phyloP scores from a whole-genome alignment of 2,888 invertebrate genomes.

The Anthrax anthrax region DNA sequence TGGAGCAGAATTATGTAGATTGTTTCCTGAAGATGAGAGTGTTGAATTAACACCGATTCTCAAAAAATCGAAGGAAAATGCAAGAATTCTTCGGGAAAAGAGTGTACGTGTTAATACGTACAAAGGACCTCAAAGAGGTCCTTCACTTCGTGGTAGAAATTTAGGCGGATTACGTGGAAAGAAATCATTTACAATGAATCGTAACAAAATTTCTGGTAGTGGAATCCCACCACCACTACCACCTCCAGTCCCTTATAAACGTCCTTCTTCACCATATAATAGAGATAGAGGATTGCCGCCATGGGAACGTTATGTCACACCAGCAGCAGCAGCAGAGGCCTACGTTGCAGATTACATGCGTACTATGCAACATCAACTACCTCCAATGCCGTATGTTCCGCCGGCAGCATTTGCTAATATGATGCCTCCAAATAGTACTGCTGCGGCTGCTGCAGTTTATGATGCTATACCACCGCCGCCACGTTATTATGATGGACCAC shows the following conservation, averaged over 20 bases:
- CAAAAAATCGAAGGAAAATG: constrained; percentile 70
- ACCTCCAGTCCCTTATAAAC: constrained; percentile 24
- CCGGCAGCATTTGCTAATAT: constrained; percentile 44
- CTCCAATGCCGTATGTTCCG: constrained; percentile 72
- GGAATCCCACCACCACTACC: constrained; percentile 19
- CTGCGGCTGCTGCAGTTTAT: constrained; percentile 32
- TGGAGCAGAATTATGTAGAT: constrained; percentile 77
- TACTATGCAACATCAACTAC: constrained; percentile 72
- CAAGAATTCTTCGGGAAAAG: constrained; percentile 43
- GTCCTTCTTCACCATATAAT: constrained; percentile 43
- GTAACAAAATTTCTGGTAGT: constrained; percentile 41
- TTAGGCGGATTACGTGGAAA: constrained; percentile 36
- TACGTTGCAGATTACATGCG: constrained; percentile 83
- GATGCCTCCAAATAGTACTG: constrained; percentile 43
- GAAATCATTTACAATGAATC: constrained; percentile 48
- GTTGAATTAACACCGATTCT: constrained; percentile 81
- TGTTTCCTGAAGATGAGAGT: constrained; percentile 86
- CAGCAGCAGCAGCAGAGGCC: constrained; percentile 63
- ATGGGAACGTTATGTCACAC: constrained; percentile 45
- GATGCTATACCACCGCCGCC: constrained; percentile 59
- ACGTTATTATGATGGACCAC: constrained; percentile 67
- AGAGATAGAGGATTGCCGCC: constrained; percentile 46
- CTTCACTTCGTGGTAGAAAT: constrained; percentile 29
- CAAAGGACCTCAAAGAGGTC: constrained; percentile 38
- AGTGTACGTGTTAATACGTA: constrained; percentile 29